Base-by-base conservation (phyloP, 30 jellyfish, hydroid and myxozoan genomes). In the Aurelia coerulea region DNA sequence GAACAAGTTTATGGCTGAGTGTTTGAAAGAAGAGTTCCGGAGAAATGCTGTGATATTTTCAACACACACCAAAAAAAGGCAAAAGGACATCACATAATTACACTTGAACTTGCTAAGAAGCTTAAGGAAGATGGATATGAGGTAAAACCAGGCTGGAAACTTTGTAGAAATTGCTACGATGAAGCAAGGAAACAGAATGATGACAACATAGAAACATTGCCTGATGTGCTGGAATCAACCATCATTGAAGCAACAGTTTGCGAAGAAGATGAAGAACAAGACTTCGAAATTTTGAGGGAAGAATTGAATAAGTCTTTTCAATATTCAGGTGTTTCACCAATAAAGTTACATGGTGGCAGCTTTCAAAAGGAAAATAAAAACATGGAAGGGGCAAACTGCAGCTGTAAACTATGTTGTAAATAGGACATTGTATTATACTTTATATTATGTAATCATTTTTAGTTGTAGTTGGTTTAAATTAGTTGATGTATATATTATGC, bases 141-240 rank as follows among this genome's bases (percentile, higher is more conserved):
- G 37, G 83, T 39, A 12, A 39, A 14, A 73, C 70, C 70, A 73
- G 83, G 83, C 65, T 33, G 65, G 67, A 73, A 73, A 73, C 16
- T 73, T 18, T 73, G 83, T 29, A 73, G 31, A 37, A 73, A 73
- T 18, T 23, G 65, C 39, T 39, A 33, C 17, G 83, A 49, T 16
- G 39, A 49, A 39, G 16, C 5, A 1, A 73, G 74, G 35, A 37
- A 33, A 17, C 37, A 39, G 50, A 39, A 39, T 39, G 50, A 16
- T 18, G 69, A 2, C 70, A 50, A 73, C n/a, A 41, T 16, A 23
- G 83, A 73, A 50, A 39, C 33, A 23, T 49, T 32, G 37, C 66
- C 33, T 18, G 83, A 73, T 33, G 3, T 18, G 50, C 50, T 39
- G 50, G 50, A 37, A 31, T 18, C 32, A 49, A 49, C n/a, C 5